Base-by-base conservation (phyloP, 2,797 vertebrate genomes). In the Enteromius argenteus region DNA sequence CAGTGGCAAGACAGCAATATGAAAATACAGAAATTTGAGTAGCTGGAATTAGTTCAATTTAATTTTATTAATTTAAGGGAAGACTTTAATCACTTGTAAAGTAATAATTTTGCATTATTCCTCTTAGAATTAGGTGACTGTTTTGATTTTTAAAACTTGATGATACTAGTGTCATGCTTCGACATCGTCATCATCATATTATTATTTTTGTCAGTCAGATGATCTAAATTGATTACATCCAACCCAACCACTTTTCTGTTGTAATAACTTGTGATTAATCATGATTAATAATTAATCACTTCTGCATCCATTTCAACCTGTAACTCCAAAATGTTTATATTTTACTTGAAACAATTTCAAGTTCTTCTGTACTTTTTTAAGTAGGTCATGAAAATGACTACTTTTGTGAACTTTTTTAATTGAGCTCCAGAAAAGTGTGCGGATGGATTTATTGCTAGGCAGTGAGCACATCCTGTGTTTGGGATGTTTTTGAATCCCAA, bases 381-480 rank as follows among this genome's bases (percentile, higher is more conserved):
- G 49, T 75, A 75, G 35, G 32, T 37, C 51, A 23, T 75, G 19
- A 21, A 53, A 51, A 53, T 11, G 14, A 35, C 71, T 53, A 0
- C 49, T 37, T 56, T 75, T 75, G 71, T 37, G 30, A 37, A 53
- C 21, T 56, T 37, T 46, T 76, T 76, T 39, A 76, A 39, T 53
- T 53, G 72, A 74, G 72, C 30, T 37, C 49, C 72, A 74, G 49
- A 35, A 35, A 72, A 62, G 13, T 5, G 15, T 32, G 62, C 3
- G 2, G 7, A 10, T 42, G 74, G n/a, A 77, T 58, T 73, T 78
- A 64, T 82, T 51, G 17, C 66, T 37, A 67, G 68, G 60, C 37
- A 42, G 44, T 82, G 80, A 53, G n/a, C 46, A 77, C 67, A 60
- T 85, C 44, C 72, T 62, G 42, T 51, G 32, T 51, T 79, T 30